Evolutionary conservation across 2,797 vertebrate genomes (phyloP), one percentile per base, ranked within the genome.

Genomic region (Cyclura pinguis): DNA sequence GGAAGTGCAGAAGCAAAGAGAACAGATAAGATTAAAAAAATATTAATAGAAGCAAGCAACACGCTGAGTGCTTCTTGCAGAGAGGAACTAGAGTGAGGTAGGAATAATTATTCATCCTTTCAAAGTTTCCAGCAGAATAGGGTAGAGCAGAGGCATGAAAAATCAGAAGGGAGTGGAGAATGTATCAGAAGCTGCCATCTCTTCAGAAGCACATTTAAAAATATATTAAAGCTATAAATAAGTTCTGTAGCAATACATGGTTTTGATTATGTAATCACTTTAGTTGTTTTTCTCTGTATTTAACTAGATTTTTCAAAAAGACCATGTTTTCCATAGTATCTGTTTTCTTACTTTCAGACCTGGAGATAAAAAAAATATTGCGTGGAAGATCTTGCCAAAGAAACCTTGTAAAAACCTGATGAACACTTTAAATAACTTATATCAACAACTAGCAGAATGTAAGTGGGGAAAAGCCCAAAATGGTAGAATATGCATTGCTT

Each of bases 351-450:
- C 96, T 94, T 47, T 52, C 96, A 99, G 99, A 96, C 99, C 97
- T 96, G 99, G 99, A 67, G 98, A 99, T 96, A 99, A 99, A 95
- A 98, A 98, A 96, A 97, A 97, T 92, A 95, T 99, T 92, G 98
- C 98, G 0, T 99, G 99, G 99, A 99, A 99, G 96, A 98, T 98
- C 92, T 95, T 99, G 95, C 99, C 99, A 93, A 98, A 99, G 97
- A 99, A 99, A 96, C 98, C 99, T 92, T 99, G 98, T 96, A 99
- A 99, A 97, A 98, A 99, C 96, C 98, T 99, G 94, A 98, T 99
- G 96, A 99, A 98, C 94, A 98, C 98, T 52, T 97, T 99, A 95
- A 98, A 97, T 96, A 98, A 98, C 93, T 97, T 99, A 80, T 97
- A 99, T 96, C 99, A 99, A 95, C 98, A 99, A 92, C 97, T 99